Evolutionary conservation across 2,797 vertebrate species (phyloP), one percentile per base, ranked within the genome.

Genomic region (Sebastes steindachneri): DNA sequence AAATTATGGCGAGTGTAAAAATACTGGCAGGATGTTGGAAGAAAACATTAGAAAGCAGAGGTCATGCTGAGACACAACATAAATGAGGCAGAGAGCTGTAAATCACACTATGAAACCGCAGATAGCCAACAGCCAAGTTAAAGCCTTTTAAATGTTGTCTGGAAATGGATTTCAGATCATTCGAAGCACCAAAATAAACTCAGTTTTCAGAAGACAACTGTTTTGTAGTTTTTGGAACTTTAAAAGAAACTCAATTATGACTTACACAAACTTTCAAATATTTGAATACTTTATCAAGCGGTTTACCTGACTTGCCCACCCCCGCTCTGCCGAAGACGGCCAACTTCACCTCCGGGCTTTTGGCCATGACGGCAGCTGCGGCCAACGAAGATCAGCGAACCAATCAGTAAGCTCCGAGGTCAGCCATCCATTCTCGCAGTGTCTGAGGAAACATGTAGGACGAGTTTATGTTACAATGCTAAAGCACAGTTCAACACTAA

Each of bases 231-330:
- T 26, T 5, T 17, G 9, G 11, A 67, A 12, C 7, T 26, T 12
- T 28, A 9, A 37, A 58, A 48, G 8, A 74, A 53, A 17, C 3
- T 26, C 10, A 9, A 23, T 66, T 11, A 41, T 37, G 12, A 54
- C 21, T 2, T 5, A 9, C 26, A n/a, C 37, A 57, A 45, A 41
- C n/a, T 15, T 28, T 26, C 7, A 21, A 12, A 48, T 35, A 33
- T 25, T 33, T 45, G 15, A 62, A 70, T 14, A 19, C 7, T 45
- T 58, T 3, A 25, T 48, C 1, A 23, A 64, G 63, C 14, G 7
- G 19, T 82, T 89, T 93, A 99, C 98, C 98, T 96, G 98, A 99
- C 88, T 99, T 99, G 65, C 98, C 98, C 75, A 99, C 98, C 0
- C 98, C 98, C 1, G 98, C 98, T 93, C 97, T 96, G 65, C 98